Evolutionary conservation across 2,113 vertebrate species (phyloP), one percentile per base, ranked within the genome.

Genomic region (Buteo buteo): DNA sequence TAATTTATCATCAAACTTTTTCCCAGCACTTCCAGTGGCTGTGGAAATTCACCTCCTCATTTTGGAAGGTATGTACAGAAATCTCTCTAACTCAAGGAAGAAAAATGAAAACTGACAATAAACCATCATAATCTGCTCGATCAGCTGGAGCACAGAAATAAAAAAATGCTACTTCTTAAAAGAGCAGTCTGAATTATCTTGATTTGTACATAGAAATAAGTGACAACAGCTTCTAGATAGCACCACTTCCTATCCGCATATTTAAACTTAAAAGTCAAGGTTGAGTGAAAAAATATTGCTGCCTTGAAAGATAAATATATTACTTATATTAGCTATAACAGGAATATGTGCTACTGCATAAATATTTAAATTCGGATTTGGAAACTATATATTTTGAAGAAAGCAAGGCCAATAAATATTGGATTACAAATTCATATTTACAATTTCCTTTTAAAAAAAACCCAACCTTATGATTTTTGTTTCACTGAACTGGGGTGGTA

Each of bases 351-450:
- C 79, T 89, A 88, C 88, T 95, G 93, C 92, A 96, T 97, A 98
- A 98, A 98, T 97, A 96, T 96, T 97, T 97, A 93, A 94, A 97
- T 73, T 96, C 76, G 69, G 82, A 92, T 93, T 90, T 97, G 79
- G 96, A 97, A 96, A 91, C 73, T 73, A 69, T 92, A 50, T 95
- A 92, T 97, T 96, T 96, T 94, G 61, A 94, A 91, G 86, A 96
- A 96, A 86, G 83, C 81, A 49, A 90, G 92, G 67, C 86, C 50
- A 96, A 85, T 81, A 97, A 93, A 94, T 94, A 96, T 94, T 90
- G 91, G 90, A 96, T 97, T 97, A 91, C 55, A 88, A 94, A 94
- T 96, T 94, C 95, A 92, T 97, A 95, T 96, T 96, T 91, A 95
- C 64, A 93, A 69, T 96, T 96, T 97, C 71, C 88, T 97, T 93